Evolutionary conservation across 2,888 invertebrate species (phyloP), one percentile per base, ranked within the genome.

Genomic region (Leptura quadrifasciata): DNA sequence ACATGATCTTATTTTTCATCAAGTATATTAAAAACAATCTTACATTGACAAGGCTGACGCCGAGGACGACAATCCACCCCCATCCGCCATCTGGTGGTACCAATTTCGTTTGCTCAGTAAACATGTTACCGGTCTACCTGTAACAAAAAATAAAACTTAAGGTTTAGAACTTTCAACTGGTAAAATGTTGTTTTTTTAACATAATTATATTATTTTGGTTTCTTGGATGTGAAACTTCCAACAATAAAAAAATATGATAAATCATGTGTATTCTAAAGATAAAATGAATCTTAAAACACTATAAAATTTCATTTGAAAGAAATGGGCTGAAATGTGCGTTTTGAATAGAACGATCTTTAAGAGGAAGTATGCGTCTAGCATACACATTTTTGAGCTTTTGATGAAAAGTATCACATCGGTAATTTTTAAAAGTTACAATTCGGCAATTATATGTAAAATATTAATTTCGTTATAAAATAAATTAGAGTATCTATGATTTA

Each of bases 31-130:
- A 47, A n/a, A 8, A 31, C 8, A 31, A 15, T 39, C 95, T 95
- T 89, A 96, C 95, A 91, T 95, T 96, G 84, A 95, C 94, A 88
- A 96, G 90, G 88, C 95, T 94, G 86, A 95, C 95, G 83, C 96
- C 96, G 79, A 96, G 90, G 81, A 95, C 95, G 78, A 95, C 95
- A 90, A 96, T 92, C 96, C 96, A 96, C 72, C 96, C 96, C 95
- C 95, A 96, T 71, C 96, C 96, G 69, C 96, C 96, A 87, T 96
- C 96, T 60, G 96, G 96, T 47, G 96, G 94, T 81, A 94, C 93
- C 90, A 93, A 93, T 89, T 91, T 92, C 82, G 86, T 87, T 82
- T 84, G 85, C 84, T 88, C 86, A 82, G 84, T 83, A 82, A 86
- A 87, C 88, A 88, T 88, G 81, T 80, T 83, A 70, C 81, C 80